Evolutionary conservation across 2,888 invertebrate species (phyloP).

Genomic region (Hirtodrosophila duncani): DNA sequence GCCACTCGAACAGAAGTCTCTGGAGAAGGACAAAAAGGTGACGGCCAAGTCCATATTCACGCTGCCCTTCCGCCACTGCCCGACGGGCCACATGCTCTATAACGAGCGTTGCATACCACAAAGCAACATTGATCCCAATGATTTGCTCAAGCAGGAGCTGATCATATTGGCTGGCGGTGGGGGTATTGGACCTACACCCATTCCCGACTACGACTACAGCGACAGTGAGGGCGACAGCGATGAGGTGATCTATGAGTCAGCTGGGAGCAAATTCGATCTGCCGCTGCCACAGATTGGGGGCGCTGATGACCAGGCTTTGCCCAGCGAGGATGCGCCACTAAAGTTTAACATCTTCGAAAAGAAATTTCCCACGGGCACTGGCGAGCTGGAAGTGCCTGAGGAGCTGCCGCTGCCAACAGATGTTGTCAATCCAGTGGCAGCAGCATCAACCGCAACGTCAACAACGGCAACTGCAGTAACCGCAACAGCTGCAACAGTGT

Average conservation of each 20-base stretch:
- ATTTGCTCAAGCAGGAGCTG: constrained; percentile 64
- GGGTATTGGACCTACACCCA: constrained; percentile 4
- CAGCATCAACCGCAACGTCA: constrained; percentile 14
- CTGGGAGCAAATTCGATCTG: too few species aligned
- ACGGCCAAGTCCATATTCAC: constrained; percentile 78
- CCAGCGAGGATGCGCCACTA: constrained; percentile 73
- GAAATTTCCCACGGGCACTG: constrained; percentile 65
- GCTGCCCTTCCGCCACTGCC: constrained; percentile 74
- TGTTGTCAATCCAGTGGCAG: constrained; percentile 2
- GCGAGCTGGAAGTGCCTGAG: background rate
- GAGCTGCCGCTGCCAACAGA: background rate
- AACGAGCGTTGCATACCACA: constrained; percentile 75
- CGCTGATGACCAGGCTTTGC: constrained; percentile 54
- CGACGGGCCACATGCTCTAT: constrained; percentile 73
- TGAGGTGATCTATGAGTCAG: constrained; percentile 32
- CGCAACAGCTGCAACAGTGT: constrained; percentile 6
- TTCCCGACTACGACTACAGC: constrained; percentile 61
- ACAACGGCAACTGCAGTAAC: constrained; percentile 6
- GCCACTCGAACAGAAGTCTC: constrained; percentile 67
- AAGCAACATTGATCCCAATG: constrained; percentile 67
- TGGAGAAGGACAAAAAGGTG: constrained; percentile 76
- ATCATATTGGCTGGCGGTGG: constrained; percentile 32
- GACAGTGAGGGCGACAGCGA: constrained; percentile 61
- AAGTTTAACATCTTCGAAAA: constrained; percentile 77
- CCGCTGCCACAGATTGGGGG: constrained; percentile 11